Base-by-base conservation (phyloP, 2,113 vertebrate genomes). In the Amphilophus citrinellus region DNA sequence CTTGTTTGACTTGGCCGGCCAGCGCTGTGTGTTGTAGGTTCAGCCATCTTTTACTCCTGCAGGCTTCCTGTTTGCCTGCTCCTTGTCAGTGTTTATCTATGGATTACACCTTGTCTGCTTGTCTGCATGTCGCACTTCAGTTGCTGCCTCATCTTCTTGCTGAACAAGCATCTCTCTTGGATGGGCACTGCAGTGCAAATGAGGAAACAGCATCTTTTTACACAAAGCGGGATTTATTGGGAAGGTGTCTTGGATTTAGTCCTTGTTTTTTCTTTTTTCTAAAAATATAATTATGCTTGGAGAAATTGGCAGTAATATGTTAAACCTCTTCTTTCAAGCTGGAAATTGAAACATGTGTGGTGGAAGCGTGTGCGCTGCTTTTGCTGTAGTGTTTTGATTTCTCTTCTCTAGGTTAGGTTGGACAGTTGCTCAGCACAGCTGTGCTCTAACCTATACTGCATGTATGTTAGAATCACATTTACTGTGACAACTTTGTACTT, bases 101-200 rank as follows among this genome's bases (percentile, higher is more conserved):
- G 89, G 93, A 93, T 94, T 94, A 95, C 91, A 94, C 93, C 90
- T 91, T 90, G 92, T 91, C 93, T 90, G 87, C 88, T 85, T 90
- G 92, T 91, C 92, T 93, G 90, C 81, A 89, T 89, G 89, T 92
- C 62, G 53, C 90, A 87, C 88, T 90, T 82, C 87, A 90, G 81
- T 89, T 86, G 83, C 92, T 84, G 81, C 87, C 77, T 82, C 77
- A 18, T 89, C 82, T 90, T 89, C 85, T 87, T 94, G 94, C 93
- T 93, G 92, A 95, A 91, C 90, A 93, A 91, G 94, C 93, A 91
- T 88, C 87, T 89, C 84, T 88, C 53, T 87, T 84, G 85, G 89
- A 90, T 14, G 77, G 82, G 79, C 65, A 79, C 84, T 80, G 85
- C 18, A 61, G 88, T 79, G 77, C 84, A 92, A 89, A 92, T 88